Evolutionary conservation across 2,888 invertebrate genomes (phyloP), one percentile per base, ranked within the genome.

Genomic region (Drosophila pegasa): DNA sequence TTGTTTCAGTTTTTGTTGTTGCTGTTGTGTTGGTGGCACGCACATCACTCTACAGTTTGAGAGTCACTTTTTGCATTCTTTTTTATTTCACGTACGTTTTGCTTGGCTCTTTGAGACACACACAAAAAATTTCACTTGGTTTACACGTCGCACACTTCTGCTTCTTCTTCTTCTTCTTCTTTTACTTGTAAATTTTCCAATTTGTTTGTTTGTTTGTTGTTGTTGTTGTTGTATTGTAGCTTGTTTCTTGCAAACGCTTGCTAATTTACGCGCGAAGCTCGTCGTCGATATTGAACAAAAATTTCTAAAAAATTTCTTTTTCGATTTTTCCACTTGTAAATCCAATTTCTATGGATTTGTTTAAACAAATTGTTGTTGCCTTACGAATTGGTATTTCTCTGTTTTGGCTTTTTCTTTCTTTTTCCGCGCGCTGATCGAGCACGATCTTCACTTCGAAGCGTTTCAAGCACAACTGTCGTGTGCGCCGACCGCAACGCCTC

Each of bases 391-490:
- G 45, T 64, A 45, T 48, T 54, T 51, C 38, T 55, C 27, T 74
- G 33, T 45, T 69, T 51, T 54, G 41, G 27, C 41, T 67, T 48
- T 58, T 56, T 47, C 29, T 40, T 50, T 58, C 68, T 52, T 65
- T 57, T 56, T 50, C 62, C 71, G 77, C 71, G 67, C 78, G 74
- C 51, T 75, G 79, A 71, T 76, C 76, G 61, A 71, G 69, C 82
- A 87, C 87, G 91, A 91, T 91, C 91, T 89, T 88, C 85, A 90
- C 91, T 89, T 79, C 80, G 87, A 82, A 90, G 88, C 91, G 90
- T 91, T 91, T 87, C 80, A 89, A 90, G 90, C 90, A 90, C 90
- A 91, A 91, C 91, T 91, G 91, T 83, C 84, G 80, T 80, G 82
- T 81, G 74, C 74, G 74, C 60, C 69, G 64, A 60, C 61, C 80